A percentile compares a stretch with the other conserved stretches of the same genome.
These are phyloP conservation scores for Adelphocoris suturalis DNA, from an alignment of 2,888 invertebrate species.

Conservation along the genomic window DNA sequence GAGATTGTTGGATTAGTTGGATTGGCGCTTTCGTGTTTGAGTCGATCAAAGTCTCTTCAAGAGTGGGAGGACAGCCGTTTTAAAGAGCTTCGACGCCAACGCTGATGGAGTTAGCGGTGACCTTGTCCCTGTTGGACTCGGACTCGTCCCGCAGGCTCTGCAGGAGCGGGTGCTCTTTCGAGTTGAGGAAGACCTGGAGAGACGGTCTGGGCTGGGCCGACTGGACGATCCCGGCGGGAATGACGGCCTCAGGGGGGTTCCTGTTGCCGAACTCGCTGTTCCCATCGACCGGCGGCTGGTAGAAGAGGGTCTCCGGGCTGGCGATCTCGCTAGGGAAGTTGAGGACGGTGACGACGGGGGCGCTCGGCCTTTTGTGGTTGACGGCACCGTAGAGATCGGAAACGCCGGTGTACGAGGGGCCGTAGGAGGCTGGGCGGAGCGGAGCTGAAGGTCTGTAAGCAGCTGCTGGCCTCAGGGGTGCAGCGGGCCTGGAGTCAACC, in stretches of 20 bases:
- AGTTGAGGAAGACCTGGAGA: conserved; percentile 79
- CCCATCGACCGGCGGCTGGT: conserved; percentile 76
- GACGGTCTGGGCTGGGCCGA: conserved; percentile 79
- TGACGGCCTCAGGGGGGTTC: conserved; percentile 77
- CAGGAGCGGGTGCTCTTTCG: conserved; percentile 78
- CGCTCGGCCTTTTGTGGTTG: conserved; percentile 15
- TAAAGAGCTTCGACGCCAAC: conserved; percentile 74
- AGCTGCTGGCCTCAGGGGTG: background rate
- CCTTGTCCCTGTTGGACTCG: conserved; percentile 76
- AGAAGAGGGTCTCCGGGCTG: conserved; percentile 76
- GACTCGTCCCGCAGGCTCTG: conserved; percentile 79
- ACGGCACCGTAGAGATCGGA: conserved; percentile 34
- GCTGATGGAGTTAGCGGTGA: conserved; percentile 71
- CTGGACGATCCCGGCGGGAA: conserved; percentile 80
- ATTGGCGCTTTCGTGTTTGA: no score
- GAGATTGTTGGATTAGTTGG: no score
- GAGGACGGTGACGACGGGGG: conserved; percentile 76
- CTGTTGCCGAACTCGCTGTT: conserved; percentile 76
- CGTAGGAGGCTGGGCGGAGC: conserved; percentile 46
- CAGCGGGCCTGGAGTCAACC: background rate
- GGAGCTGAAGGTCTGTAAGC: conserved; percentile 52
- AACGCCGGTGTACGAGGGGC: conserved; percentile 1
- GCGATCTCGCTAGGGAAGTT: conserved; percentile 77
- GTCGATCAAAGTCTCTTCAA: conserved; percentile 34
- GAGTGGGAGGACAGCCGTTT: background rate